Percentiles rank a stretch among this genome's conserved stretches.
Evolutionary conservation across 2,888 invertebrate genomes (phyloP).

Genomic region (Harmothoe impar): DNA sequence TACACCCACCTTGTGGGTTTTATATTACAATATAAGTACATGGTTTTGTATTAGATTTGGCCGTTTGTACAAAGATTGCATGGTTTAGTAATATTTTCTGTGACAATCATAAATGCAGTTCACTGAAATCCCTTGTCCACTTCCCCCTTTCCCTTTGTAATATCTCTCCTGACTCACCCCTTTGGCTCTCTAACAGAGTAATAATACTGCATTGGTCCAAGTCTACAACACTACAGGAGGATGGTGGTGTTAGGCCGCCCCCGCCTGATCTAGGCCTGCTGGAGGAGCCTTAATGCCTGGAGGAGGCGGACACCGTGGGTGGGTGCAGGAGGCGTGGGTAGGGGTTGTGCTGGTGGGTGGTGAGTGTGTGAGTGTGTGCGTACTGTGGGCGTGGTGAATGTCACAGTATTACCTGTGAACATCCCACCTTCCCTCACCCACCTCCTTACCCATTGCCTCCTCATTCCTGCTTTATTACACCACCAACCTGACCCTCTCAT

Average conservation of each 20-base stretch:
- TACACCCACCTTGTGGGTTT: background rate
- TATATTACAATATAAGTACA: background rate
- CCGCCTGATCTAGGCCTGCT: too few relatives aligned
- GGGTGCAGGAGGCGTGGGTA: conserved; percentile 7
- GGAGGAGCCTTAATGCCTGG: too few relatives aligned
- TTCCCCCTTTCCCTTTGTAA: background rate
- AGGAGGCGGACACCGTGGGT: background rate
- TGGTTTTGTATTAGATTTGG: background rate
- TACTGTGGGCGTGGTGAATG: too few relatives aligned
- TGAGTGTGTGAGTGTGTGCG: background rate
- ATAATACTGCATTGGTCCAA: conserved; percentile 48
- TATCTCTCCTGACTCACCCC: background rate
- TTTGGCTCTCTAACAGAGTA: conserved; percentile 18
- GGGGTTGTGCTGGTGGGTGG: background rate
- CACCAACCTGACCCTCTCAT: too few relatives aligned
- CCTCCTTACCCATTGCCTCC: background rate
- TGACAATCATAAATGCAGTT: background rate
- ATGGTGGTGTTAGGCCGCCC: background rate
- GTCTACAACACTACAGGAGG: background rate
- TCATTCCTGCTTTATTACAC: background rate
- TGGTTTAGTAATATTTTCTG: background rate
- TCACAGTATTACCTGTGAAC: background rate
- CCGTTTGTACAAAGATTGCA: background rate
- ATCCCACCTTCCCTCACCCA: background rate
- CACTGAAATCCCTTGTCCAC: background rate